phyloP scores from a whole-genome alignment of 2,888 invertebrate genomes.

The Harpalus rubripes region DNA sequence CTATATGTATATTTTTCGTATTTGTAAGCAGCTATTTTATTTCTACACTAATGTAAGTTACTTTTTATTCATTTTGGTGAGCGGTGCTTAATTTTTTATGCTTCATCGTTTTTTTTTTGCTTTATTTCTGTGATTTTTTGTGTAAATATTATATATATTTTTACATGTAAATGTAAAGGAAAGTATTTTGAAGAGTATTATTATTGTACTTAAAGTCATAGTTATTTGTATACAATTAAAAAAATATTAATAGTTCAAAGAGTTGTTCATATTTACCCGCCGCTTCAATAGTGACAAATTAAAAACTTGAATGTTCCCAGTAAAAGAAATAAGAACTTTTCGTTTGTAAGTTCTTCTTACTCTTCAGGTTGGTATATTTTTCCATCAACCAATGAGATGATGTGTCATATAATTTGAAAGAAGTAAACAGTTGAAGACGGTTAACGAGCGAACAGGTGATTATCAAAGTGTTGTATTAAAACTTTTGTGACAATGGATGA shows the following conservation, averaged over 20 bases:
- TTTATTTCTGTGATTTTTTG: conserved; percentile 15
- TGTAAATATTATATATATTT: conserved; percentile 9
- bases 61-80: conserved; percentile 18
- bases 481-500: conserved; percentile 53
- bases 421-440: conserved; percentile 59
- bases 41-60: not conserved
- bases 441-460: conserved; percentile 53
- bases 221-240: not conserved
- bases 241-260: not conserved
- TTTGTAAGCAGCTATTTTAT: conserved; percentile 19
- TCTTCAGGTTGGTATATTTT: not conserved
- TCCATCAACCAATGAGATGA: conserved; percentile 43
- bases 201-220: conserved; percentile 15
- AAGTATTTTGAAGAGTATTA: not conserved
- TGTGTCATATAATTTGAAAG: conserved; percentile 55
- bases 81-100: conserved; percentile 1
- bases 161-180: not conserved
- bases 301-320: no score
- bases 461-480: conserved; percentile 25
- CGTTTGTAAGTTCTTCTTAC: not conserved
- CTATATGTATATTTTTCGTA: not conserved
- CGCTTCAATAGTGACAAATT: no score
- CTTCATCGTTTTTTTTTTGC: not conserved
- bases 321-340: no score
- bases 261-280: not conserved